Conservation (phyloP, 2,113 vertebrate genomes). For the Lamprologus callipterus region DNA sequence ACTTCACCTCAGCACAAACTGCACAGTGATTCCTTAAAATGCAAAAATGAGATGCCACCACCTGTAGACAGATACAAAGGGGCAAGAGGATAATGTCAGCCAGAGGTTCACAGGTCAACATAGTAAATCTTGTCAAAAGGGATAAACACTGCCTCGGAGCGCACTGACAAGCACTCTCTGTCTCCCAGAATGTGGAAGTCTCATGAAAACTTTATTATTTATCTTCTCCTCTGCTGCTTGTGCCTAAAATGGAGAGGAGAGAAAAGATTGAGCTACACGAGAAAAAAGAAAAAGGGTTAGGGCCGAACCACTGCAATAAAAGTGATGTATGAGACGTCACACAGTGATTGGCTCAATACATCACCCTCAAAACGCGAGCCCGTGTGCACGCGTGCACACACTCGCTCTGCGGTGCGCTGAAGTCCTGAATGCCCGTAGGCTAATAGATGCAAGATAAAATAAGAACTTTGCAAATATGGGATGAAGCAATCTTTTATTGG, state of each 20-base stretch:
- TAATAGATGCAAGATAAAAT: conserved; percentile 31
- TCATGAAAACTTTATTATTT: conserved; percentile 65
- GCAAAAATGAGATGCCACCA: neutral
- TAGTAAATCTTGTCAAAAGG: conserved; percentile 26
- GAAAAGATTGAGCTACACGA: conserved; percentile 43
- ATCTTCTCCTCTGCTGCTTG: conserved; percentile 8
- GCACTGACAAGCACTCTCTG: conserved; percentile 34
- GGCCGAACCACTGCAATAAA: conserved; percentile 66
- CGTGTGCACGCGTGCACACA: neutral
- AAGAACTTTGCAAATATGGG: conserved; percentile 26
- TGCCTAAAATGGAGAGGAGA: conserved; percentile 15
- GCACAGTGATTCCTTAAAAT: neutral
- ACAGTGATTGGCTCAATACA: conserved; percentile 57
- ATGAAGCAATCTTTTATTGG: conserved; percentile 17
- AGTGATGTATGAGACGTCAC: conserved; percentile 69
- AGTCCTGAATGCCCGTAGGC: conserved; percentile 4
- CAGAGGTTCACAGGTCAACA: conserved; percentile 3
- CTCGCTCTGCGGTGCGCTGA: neutral
- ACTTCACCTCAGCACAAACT: neutral
- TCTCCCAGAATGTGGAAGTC: conserved; percentile 47
- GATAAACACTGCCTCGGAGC: conserved; percentile 19
- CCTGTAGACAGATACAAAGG: conserved; percentile 13
- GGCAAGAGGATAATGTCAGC: conserved; percentile 25
- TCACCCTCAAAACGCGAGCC: conserved; percentile 47
- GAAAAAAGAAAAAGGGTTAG: conserved; percentile 14